Percentiles rank a stretch among this genome's conserved stretches.
These are phyloP conservation scores for Platerodrilus igneus DNA, from an alignment of 2,888 invertebrate species.

Conservation along the genomic window DNA sequence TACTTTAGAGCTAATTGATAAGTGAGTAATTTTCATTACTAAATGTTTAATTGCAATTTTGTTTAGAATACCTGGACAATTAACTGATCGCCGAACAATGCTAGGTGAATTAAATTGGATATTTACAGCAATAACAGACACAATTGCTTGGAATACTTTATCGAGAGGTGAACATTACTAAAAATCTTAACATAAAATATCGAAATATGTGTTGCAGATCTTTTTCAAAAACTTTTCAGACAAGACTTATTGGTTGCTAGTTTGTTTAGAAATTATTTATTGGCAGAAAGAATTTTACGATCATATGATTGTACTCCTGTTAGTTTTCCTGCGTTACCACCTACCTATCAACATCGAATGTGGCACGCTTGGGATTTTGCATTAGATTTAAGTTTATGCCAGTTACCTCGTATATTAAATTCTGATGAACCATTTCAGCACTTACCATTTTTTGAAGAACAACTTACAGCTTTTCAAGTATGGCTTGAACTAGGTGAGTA, in stretches of 20 bases:
- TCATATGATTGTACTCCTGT: conserved; percentile 98
- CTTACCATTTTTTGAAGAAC: conserved; percentile 94
- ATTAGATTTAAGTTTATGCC: conserved; percentile 88
- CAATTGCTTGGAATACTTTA: conserved; percentile 97
- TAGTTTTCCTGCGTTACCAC: conserved; percentile 84
- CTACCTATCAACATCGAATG: conserved; percentile 85
- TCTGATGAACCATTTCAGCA: conserved; percentile 61
- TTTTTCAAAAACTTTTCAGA: conserved; percentile 94
- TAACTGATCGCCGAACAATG: conserved; percentile 93
- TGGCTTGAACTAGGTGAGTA: conserved; percentile 77
- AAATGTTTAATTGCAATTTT: conserved; percentile 3
- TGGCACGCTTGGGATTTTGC: conserved; percentile 99
- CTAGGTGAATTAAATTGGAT: conserved; percentile 99
- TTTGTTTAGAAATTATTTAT: conserved; percentile 91
- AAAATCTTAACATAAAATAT: background rate
- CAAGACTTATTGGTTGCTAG: conserved; percentile 98
- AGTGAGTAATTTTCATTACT: conserved; percentile 59
- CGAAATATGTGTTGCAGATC: conserved; percentile 53
- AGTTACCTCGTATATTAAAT: conserved; percentile 73
- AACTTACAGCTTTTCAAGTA: conserved; percentile 95
- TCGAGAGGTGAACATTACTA: conserved; percentile 63
- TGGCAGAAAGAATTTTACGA: conserved; percentile 93
- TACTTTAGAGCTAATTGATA: conserved; percentile 83
- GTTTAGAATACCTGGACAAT: conserved; percentile 85
- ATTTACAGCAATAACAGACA: conserved; percentile 99